Evolutionary conservation across 1,140 invertebrate species (phyloP).

Genomic region (Gonatopus flavifemur): DNA sequence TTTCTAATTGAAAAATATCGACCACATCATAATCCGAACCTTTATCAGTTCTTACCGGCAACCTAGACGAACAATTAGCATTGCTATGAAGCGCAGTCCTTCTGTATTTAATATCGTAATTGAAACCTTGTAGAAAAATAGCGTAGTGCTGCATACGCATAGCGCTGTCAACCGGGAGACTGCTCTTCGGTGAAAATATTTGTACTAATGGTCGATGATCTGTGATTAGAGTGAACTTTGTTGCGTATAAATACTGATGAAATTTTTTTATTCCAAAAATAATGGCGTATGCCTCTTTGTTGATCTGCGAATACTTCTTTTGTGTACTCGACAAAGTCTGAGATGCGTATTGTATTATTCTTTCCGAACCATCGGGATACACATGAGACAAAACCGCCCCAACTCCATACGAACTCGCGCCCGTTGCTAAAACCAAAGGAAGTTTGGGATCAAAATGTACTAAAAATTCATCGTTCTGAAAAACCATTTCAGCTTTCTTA

Average conservation of each 20-base stretch:
- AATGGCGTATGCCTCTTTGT: slow-evolving; percentile 2
- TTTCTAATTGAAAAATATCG: too few relatives aligned
- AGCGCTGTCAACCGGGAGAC: slow-evolving; percentile 14
- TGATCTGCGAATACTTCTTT: slow-evolving; percentile 49
- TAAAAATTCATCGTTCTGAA: slow-evolving; percentile 26
- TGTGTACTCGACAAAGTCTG: slow-evolving; percentile 48
- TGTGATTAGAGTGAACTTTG: slow-evolving; percentile 36
- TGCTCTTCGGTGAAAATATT: slow-evolving; percentile 24
- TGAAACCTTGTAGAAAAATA: slow-evolving; percentile 1
- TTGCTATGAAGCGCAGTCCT: too few relatives aligned
- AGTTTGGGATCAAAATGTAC: slow-evolving; percentile 20
- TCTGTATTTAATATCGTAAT: background rate
- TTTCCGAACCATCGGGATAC: slow-evolving; percentile 33
- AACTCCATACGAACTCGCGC: too few relatives aligned
- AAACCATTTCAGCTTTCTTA: slow-evolving; percentile 24
- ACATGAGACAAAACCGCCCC: slow-evolving; percentile 49
- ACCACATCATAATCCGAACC: too few relatives aligned
- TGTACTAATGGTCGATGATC: slow-evolving; percentile 51
- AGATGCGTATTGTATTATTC: slow-evolving; percentile 54
- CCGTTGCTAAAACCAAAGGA: slow-evolving; percentile 14
- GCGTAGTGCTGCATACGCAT: slow-evolving; percentile 4
- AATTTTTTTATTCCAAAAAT: slow-evolving; percentile 5
- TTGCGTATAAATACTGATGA: background rate
- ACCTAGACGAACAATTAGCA: too few relatives aligned
- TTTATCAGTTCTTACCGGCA: too few relatives aligned